phyloP scores from a whole-genome alignment of 2,888 invertebrate genomes.

The Atethmia centrago region DNA sequence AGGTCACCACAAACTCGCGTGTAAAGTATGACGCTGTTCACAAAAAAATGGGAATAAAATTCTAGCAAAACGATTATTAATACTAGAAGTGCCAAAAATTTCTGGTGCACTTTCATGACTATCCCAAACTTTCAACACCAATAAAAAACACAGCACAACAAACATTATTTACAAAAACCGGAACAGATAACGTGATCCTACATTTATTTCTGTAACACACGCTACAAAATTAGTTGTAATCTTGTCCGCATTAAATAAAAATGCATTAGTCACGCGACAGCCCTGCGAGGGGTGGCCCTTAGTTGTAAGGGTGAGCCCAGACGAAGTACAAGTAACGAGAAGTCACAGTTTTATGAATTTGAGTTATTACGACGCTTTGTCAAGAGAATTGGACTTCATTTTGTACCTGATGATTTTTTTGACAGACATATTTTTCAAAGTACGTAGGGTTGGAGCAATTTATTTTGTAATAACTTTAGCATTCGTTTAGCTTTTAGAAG shows the following conservation, averaged over 20 bases:
- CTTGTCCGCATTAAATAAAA: constrained; percentile 76
- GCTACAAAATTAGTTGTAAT: constrained; percentile 73
- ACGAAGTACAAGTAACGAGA: constrained; percentile 50
- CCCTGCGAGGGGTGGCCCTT: constrained; percentile 71
- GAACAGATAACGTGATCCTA: constrained; percentile 53
- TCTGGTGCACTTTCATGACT: neutral
- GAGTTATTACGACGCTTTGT: constrained; percentile 57
- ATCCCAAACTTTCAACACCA: neutral
- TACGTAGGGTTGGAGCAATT: neutral
- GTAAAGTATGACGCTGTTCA: neutral
- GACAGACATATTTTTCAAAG: constrained; percentile 22
- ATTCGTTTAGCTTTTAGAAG: neutral
- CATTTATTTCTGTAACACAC: constrained; percentile 67
- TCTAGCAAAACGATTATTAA: neutral
- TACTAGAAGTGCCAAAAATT: neutral
- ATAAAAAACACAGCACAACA: constrained; percentile 18
- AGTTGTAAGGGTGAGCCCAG: constrained; percentile 53
- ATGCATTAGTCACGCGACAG: constrained; percentile 79
- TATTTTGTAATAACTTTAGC: constrained; percentile 8
- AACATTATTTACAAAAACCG: constrained; percentile 8
- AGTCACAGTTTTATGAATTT: constrained; percentile 56
- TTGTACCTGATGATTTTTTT: constrained; percentile 54
- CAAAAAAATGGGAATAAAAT: neutral
- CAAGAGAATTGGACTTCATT: constrained; percentile 31
- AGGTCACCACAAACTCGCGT: neutral